Percentiles rank a stretch among this genome's conserved stretches.
phyloP scores from a whole-genome alignment of 2,888 invertebrate species.

The Drosophila percnosoma region DNA sequence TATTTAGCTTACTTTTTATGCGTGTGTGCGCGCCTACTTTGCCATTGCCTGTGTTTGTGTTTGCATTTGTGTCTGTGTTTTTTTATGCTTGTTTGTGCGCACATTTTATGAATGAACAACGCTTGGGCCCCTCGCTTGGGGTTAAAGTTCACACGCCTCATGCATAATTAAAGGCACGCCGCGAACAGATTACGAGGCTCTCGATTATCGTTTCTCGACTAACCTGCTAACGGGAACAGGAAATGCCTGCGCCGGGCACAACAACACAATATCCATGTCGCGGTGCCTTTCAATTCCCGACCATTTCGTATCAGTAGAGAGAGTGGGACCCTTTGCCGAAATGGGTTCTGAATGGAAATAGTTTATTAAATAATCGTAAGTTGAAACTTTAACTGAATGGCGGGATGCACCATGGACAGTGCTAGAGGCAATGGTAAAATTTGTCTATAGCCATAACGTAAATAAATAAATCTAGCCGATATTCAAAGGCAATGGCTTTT shows the following conservation, averaged over 20 bases:
- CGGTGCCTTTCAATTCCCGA: constrained; percentile 86
- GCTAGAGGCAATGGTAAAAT: neutral
- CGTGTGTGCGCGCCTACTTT: constrained; percentile 46
- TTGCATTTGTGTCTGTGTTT: constrained; percentile 37
- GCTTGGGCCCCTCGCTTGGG: constrained; percentile 28
- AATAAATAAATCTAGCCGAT: neutral
- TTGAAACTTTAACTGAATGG: constrained; percentile 11
- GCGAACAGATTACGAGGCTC: neutral
- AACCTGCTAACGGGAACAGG: constrained; percentile 89
- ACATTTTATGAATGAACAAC: constrained; percentile 70
- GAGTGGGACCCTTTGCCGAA: constrained; percentile 86
- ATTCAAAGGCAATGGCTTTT: neutral
- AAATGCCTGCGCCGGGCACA: constrained; percentile 92
- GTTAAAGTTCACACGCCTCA: constrained; percentile 63
- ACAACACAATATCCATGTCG: constrained; percentile 88
- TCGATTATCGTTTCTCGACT: constrained; percentile 64
- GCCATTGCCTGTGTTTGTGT: constrained; percentile 26
- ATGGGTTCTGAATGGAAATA: constrained; percentile 65
- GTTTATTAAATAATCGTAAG: neutral
- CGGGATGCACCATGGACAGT: neutral
- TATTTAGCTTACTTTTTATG: constrained; percentile 74
- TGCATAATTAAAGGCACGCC: constrained; percentile 62
- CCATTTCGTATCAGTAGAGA: constrained; percentile 86
- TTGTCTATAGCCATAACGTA: neutral
- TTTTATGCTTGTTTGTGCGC: constrained; percentile 45